phyloP scores from a whole-genome alignment of 2,888 invertebrate genomes.

The Iphiclides podalirius region DNA sequence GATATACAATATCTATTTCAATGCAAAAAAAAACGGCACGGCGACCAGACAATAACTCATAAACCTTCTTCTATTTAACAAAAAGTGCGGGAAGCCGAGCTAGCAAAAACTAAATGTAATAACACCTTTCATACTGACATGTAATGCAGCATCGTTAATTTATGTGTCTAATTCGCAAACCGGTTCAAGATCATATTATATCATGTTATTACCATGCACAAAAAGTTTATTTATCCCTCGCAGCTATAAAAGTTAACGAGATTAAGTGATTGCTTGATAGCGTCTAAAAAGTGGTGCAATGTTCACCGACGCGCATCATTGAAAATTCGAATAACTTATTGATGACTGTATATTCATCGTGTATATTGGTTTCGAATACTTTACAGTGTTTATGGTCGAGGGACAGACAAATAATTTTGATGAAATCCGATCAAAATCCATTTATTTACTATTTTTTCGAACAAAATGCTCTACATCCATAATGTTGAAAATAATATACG shows the following conservation, averaged over 20 bases:
- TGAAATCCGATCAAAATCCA: too few species aligned
- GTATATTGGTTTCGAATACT: too few species aligned
- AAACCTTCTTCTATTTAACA: constrained; percentile 3
- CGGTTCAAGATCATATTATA: constrained; percentile 13
- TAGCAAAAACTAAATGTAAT: constrained; percentile 13
- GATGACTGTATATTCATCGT: too few species aligned
- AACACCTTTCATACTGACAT: constrained; percentile 1
- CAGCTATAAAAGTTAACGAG: constrained; percentile 11
- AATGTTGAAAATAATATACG: too few species aligned
- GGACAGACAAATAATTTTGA: too few species aligned
- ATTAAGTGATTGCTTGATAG: constrained; percentile 12
- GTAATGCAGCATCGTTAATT: constrained; percentile 9
- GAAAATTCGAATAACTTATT: too few species aligned
- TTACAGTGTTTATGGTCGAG: too few species aligned
- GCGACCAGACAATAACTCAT: not conserved
- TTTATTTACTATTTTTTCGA: too few species aligned
- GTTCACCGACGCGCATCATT: constrained; percentile 11
- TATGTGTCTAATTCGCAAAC: constrained; percentile 10
- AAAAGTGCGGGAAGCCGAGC: constrained; percentile 13
- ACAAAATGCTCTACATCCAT: too few species aligned
- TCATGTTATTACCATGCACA: constrained; percentile 12
- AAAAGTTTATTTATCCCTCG: constrained; percentile 18
- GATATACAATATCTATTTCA: too few species aligned
- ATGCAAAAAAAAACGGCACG: not conserved
- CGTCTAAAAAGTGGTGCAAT: constrained; percentile 6